phyloP scores from a whole-genome alignment of 2,888 invertebrate genomes.

The Teinopalpus imperialis region DNA sequence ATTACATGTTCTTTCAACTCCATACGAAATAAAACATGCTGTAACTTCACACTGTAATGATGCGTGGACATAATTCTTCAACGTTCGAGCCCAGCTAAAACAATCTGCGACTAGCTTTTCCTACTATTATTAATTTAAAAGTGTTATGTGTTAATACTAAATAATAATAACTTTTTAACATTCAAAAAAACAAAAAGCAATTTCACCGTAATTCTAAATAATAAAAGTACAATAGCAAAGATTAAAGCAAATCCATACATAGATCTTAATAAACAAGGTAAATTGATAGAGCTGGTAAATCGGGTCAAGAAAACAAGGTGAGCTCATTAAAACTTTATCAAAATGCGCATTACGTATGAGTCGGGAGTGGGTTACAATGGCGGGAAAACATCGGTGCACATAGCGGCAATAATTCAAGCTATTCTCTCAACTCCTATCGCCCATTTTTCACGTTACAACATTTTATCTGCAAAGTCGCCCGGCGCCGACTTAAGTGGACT shows the following conservation, averaged over 20 bases:
- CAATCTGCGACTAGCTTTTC: too few relatives aligned
- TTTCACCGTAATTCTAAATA: too few relatives aligned
- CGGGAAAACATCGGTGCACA: conserved; percentile 32
- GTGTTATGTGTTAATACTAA: too few relatives aligned
- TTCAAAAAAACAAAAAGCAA: too few relatives aligned
- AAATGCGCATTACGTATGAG: conserved; percentile 33
- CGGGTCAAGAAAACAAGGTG: conserved; percentile 26
- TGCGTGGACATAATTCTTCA: too few relatives aligned
- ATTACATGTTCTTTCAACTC: too few relatives aligned
- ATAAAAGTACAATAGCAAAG: too few relatives aligned
- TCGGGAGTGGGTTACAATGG: conserved; percentile 15
- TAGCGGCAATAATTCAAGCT: conserved; percentile 57
- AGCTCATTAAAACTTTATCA: conserved; percentile 26
- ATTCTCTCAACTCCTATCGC: conserved; percentile 49
- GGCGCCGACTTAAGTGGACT: conserved; percentile 65
- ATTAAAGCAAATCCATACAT: background rate
- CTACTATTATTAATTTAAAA: too few relatives aligned
- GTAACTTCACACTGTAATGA: too few relatives aligned
- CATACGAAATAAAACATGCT: too few relatives aligned
- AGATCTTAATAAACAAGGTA: conserved; percentile 8
- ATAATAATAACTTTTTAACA: too few relatives aligned
- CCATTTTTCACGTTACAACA: conserved; percentile 66
- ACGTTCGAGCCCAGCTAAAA: too few relatives aligned
- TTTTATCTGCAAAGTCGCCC: conserved; percentile 61
- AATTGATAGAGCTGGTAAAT: conserved; percentile 9